Conservation (phyloP, 2,888 invertebrate genomes). For the Apodemia mormo region DNA sequence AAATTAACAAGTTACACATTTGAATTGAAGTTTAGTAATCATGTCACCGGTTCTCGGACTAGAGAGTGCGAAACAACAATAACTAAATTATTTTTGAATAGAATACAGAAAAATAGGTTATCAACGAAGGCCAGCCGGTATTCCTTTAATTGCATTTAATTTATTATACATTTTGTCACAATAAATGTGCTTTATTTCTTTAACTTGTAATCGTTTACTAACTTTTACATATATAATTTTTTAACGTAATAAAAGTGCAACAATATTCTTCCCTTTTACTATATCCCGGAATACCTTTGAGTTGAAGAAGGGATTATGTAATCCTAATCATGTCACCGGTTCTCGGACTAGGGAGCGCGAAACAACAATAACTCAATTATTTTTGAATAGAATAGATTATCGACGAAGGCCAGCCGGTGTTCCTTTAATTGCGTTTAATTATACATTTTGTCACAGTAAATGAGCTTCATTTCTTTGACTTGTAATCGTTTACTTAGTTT, state of each 20-base stretch:
- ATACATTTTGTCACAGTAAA: background rate
- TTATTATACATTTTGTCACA: background rate
- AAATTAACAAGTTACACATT: too few species aligned
- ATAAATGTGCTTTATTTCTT: background rate
- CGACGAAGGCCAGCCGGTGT: background rate
- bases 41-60: background rate
- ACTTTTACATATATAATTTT: background rate
- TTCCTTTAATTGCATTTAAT: background rate
- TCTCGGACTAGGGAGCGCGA: background rate
- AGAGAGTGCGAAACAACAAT: background rate
- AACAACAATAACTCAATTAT: slow-evolving; percentile 8
- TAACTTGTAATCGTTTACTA: background rate
- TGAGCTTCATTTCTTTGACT: background rate
- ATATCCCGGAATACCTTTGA: background rate
- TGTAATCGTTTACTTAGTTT: background rate
- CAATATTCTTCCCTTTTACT: too few species aligned
- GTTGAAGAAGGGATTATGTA: background rate
- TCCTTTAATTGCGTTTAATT: background rate
- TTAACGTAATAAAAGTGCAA: too few species aligned
- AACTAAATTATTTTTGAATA: background rate
- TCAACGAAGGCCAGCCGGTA: background rate
- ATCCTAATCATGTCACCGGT: background rate
- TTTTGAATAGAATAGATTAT: background rate
- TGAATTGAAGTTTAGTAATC: too few species aligned
- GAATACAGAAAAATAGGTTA: background rate